Percentiles rank a stretch among this genome's conserved stretches.
These are phyloP conservation scores for Nematolebias whitei DNA, from an alignment of 2,113 vertebrate species.

Conservation along the genomic window DNA sequence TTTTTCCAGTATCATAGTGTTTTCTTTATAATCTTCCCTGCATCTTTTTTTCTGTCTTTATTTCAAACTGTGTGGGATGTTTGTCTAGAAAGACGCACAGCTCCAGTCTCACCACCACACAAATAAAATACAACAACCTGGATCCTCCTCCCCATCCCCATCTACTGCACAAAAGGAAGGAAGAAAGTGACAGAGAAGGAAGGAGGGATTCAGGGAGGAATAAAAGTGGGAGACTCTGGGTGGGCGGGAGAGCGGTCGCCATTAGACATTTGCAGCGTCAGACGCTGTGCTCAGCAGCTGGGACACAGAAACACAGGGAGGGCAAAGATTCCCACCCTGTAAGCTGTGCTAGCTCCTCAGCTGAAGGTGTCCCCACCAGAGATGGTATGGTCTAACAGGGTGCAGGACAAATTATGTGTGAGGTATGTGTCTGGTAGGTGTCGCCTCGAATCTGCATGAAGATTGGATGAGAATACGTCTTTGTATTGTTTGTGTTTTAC, in stretches of 20 bases:
- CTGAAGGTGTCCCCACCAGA: conserved; percentile 28
- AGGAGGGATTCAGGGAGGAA: conserved; percentile 55
- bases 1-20: background rate
- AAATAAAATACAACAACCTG: conserved; percentile 39
- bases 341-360: conserved; percentile 30
- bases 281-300: conserved; percentile 43
- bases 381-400: conserved; percentile 60
- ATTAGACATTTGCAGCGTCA: conserved; percentile 67
- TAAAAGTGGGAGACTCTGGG: conserved; percentile 49
- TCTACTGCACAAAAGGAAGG: conserved; percentile 54
- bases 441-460: conserved; percentile 27
- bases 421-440: conserved; percentile 17
- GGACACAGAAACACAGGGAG: conserved; percentile 17
- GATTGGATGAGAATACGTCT: conserved; percentile 19
- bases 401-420: conserved; percentile 32
- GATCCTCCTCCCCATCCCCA: conserved; percentile 45
- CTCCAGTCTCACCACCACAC: conserved; percentile 26
- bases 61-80: background rate
- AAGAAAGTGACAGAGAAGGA: conserved; percentile 59
- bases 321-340: conserved; percentile 36
- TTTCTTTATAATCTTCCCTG: background rate
- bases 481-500: background rate
- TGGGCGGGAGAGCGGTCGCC: conserved; percentile 76
- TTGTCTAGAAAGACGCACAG: conserved; percentile 35
- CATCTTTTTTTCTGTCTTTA: background rate